Conservation (phyloP, 2,113 vertebrate genomes). For the Spea multiplicata region DNA sequence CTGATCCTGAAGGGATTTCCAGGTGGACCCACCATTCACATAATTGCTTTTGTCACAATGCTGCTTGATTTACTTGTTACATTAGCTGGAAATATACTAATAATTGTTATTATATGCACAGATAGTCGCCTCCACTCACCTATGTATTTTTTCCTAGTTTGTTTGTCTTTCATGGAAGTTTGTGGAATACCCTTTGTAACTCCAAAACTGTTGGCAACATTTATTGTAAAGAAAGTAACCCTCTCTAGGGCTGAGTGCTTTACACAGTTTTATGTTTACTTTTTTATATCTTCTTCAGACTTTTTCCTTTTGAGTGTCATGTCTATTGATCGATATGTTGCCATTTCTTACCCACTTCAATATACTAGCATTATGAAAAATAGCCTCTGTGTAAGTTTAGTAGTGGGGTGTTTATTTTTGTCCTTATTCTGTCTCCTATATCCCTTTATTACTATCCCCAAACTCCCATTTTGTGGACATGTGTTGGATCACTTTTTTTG, state of each 20-base stretch:
- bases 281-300: conserved; percentile 51
- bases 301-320: conserved; percentile 53
- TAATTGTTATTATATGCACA: not conserved
- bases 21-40: not conserved
- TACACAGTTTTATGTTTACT: conserved; percentile 52
- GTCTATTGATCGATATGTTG: conserved; percentile 59
- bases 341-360: conserved; percentile 53
- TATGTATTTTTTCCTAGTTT: conserved; percentile 49
- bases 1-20: not conserved
- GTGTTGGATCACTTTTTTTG: conserved; percentile 58
- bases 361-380: conserved; percentile 54
- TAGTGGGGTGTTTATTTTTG: conserved; percentile 38
- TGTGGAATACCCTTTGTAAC: conserved; percentile 48
- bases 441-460: not conserved
- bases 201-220: conserved; percentile 51
- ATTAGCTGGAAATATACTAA: not conserved
- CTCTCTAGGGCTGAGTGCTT: conserved; percentile 49
- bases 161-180: conserved; percentile 54
- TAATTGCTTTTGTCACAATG: not conserved
- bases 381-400: conserved; percentile 50
- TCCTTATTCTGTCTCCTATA: conserved; percentile 37
- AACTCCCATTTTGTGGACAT: conserved; percentile 51
- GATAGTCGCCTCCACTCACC: not conserved
- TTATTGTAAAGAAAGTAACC: conserved; percentile 26
- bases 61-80: not conserved